Conservation (phyloP, 2,888 invertebrate species). For the Tipula unca region DNA sequence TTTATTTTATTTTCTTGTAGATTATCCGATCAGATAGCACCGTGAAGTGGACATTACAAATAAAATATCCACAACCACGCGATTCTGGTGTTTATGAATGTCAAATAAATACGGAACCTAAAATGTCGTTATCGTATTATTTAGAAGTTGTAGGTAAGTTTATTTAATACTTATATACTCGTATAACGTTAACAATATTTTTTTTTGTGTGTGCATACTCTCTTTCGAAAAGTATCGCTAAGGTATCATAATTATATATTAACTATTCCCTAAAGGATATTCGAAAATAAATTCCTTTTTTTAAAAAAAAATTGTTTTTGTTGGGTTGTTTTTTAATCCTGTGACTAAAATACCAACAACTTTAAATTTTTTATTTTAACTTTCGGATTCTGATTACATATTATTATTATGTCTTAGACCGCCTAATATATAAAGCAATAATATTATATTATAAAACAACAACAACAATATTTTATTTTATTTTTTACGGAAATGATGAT, state of each 20-base stretch:
- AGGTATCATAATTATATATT: background rate
- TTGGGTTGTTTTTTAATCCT: background rate
- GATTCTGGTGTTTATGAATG: slow-evolving; percentile 70
- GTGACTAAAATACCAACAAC: background rate
- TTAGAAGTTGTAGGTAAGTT: slow-evolving; percentile 70
- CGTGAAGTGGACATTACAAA: slow-evolving; percentile 76
- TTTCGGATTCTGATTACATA: background rate
- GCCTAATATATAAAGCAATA: background rate
- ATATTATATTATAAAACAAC: too few relatives aligned
- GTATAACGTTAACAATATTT: background rate
- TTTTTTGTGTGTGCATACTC: background rate
- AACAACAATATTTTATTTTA: too few relatives aligned
- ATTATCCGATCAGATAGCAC: slow-evolving; percentile 50
- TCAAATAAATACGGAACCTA: slow-evolving; percentile 70
- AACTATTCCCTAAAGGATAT: background rate
- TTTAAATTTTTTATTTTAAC: background rate
- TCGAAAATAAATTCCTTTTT: background rate
- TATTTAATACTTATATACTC: too few relatives aligned
- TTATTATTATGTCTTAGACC: background rate
- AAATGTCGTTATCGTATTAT: slow-evolving; percentile 71
- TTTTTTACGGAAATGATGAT: background rate
- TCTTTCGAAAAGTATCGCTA: background rate
- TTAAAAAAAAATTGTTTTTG: background rate
- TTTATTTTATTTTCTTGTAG: slow-evolving; percentile 21
- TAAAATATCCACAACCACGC: slow-evolving; percentile 68